Base-by-base conservation (phyloP, 2,888 invertebrate species). In the Drosophila phalerata region DNA sequence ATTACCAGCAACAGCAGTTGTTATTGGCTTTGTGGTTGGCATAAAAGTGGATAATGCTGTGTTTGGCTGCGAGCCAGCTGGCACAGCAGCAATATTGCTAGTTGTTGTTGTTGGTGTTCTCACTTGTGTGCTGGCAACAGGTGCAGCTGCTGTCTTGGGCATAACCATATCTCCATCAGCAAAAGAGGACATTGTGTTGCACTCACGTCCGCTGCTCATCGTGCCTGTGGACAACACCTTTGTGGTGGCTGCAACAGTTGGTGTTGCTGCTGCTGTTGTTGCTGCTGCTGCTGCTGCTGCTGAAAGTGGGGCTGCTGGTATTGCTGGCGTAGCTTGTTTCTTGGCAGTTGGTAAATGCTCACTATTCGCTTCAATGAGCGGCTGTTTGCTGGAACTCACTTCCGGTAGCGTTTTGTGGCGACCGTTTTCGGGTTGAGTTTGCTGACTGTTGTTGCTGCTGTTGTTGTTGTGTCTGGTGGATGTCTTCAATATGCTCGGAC, bases 401-500 rank as follows among this genome's bases (percentile, higher is more conserved):
- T 65, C 67, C 13, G 75, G 15, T 5, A 38, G 28, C 1, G 69
- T 47, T 49, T 66, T 81, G 38, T 64, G 74, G 61, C 86, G 89
- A 28, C 73, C 80, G 42, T 89, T 79, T 30, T 69, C 71, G 10
- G 69, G 34, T 65, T 80, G 85, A 37, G 65, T 48, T 60, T 78
- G 85, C 37, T 77, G 80, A 52, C 37, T 61, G 10, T 11, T 67
- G 55, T 77, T 80, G 76, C 77, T 70, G 43, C 60, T 69, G 55
- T 77, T 80, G 76, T 73, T 70, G 43, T 56, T 69, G 53, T 72
- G 73, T 30, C 79, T 90, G 13, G 83, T 62, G 4, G 83, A 65
- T 13, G 79, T 91, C 91, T 94, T 94, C 19, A 93, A 78, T 79
- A 94, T 92, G 71, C 93, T 93, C 8, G 92, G 91, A 40, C 93